A percentile compares a stretch with the other conserved stretches of the same genome.
These are phyloP conservation scores for Ctena decussata DNA, from an alignment of 2,888 invertebrate genomes.

Conservation along the genomic window DNA sequence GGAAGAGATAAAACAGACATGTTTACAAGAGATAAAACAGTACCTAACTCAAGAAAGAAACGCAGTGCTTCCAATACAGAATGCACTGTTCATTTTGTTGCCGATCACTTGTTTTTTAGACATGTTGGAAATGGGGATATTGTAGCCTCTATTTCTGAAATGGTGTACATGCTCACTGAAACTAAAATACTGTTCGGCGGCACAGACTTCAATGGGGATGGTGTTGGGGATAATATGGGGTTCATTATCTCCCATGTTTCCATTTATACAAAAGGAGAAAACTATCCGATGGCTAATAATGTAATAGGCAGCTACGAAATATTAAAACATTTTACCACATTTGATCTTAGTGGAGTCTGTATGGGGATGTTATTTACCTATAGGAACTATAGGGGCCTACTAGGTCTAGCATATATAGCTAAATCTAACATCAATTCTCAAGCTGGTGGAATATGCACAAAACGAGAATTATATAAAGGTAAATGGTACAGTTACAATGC, in stretches of 20 bases:
- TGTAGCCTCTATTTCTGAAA: constrained; percentile 69
- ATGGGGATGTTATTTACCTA: constrained; percentile 76
- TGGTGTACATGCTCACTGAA: constrained; percentile 76
- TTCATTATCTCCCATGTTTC: constrained; percentile 76
- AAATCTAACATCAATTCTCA: constrained; percentile 63
- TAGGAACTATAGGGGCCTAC: constrained; percentile 72
- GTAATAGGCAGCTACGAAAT: constrained; percentile 68
- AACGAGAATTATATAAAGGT: constrained; percentile 27
- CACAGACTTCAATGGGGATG: constrained; percentile 83
- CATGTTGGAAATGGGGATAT: constrained; percentile 65
- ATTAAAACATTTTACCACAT: constrained; percentile 67
- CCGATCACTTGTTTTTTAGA: constrained; percentile 77
- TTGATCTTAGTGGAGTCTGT: constrained; percentile 74
- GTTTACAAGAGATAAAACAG: background rate
- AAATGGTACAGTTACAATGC: constrained; percentile 74
- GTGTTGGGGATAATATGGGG: constrained; percentile 81
- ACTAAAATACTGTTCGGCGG: constrained; percentile 81
- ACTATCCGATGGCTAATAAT: constrained; percentile 59
- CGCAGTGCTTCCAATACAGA: constrained; percentile 15
- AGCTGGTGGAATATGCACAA: constrained; percentile 80
- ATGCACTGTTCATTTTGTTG: constrained; percentile 74
- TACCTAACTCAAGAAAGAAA: background rate
- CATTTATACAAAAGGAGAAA: constrained; percentile 48
- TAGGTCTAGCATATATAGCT: constrained; percentile 82
- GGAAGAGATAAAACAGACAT: background rate